Base-by-base conservation (phyloP, 2,113 vertebrate genomes). In the Lutjanus erythropterus region DNA sequence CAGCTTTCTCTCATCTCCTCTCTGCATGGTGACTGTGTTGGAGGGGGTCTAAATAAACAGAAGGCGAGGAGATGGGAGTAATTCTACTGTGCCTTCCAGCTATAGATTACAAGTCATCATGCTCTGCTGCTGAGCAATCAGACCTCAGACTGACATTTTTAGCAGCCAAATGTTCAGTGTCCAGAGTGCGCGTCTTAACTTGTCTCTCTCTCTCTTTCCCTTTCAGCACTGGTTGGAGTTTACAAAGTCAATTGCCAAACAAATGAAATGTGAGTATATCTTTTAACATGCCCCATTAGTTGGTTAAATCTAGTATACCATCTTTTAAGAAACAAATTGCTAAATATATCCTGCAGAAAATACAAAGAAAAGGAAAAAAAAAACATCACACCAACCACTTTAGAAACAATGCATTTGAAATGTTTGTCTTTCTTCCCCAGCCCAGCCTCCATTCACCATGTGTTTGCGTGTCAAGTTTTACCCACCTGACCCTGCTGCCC, bases 391-490 rank as follows among this genome's bases (percentile, higher is more conserved):
- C 35, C 9, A 80, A 27, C 25, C 1, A 2, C 2, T 18, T 37
- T 21, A 29, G 25, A 50, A 44, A 31, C n/a, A 56, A 1, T 18
- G 18, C 3, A 44, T 59, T 41, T 37, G 3, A 25, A 73, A 29
- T 31, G 8, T 42, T 59, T 75, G 60, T 39, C 25, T 72, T 71
- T 62, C 46, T n/a, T 74, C 19, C 25, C 5, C 94, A 99, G 98
- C 98, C 74, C 97, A 98, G 91, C 97, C 98, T 78, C 98, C 98
- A 0, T 99, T 98, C 94, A 98, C 97, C 88, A 97, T 99, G 97
- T 99, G 98, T 92, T 96, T 99, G 92, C 96, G 98, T 0, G 98
- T 99, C 81, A 99, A 99, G 95, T 99, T 99, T 67, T 99, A 99
- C 84, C 98, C 98, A 21, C 97, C 96, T 0, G 97, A 99, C 86